A percentile compares a stretch with the other conserved stretches of the same genome.
Evolutionary conservation across 2,888 invertebrate genomes (phyloP).

Genomic region (Clepsis dumicolana): DNA sequence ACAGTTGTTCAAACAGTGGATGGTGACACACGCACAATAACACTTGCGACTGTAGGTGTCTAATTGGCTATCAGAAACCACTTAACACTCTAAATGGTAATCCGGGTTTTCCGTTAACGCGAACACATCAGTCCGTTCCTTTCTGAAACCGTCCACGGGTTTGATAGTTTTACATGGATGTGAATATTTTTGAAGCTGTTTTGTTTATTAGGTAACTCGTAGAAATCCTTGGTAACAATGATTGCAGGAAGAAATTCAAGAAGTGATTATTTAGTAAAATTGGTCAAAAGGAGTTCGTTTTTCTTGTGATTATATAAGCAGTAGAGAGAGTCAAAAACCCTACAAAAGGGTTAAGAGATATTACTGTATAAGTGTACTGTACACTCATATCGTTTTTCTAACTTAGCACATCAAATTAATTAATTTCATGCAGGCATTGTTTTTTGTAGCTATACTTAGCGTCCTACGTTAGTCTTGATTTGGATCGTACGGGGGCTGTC

Average conservation of each 20-base stretch:
- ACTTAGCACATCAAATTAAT: neutral
- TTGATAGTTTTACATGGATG: neutral
- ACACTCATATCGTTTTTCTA: neutral
- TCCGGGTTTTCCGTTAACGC: conserved; percentile 16
- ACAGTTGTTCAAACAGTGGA: conserved; percentile 37
- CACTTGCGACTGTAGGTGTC: conserved; percentile 34
- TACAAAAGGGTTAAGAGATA: too few species aligned
- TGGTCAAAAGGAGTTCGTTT: too few species aligned
- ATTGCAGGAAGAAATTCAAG: too few species aligned
- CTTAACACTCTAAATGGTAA: conserved; percentile 40
- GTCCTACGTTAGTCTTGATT: neutral
- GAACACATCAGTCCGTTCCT: neutral
- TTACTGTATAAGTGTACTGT: too few species aligned
- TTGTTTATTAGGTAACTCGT: too few species aligned
- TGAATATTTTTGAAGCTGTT: too few species aligned
- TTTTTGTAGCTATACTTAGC: conserved; percentile 12
- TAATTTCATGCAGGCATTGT: neutral
- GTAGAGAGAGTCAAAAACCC: too few species aligned
- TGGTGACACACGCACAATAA: conserved; percentile 9
- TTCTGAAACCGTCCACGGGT: neutral
- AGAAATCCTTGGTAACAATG: too few species aligned
- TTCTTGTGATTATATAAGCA: too few species aligned
- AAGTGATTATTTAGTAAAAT: too few species aligned
- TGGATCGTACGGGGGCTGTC: conserved; percentile 1
- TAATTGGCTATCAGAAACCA: conserved; percentile 36